phyloP scores from a whole-genome alignment of 2,113 vertebrate species.

The Dromiciops gliroides region DNA sequence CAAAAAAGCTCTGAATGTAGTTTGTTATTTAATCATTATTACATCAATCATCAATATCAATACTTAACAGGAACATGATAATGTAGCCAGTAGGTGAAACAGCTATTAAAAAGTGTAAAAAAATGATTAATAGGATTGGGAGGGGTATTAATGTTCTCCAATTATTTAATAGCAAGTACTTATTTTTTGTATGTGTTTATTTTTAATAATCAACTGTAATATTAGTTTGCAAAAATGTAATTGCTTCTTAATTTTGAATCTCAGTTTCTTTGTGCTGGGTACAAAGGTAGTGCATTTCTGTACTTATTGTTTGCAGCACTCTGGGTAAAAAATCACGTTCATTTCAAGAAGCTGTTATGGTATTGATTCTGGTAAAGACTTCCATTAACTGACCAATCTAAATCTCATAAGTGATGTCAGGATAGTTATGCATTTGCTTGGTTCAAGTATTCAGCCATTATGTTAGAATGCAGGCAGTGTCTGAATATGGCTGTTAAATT shows the following conservation, averaged over 20 bases:
- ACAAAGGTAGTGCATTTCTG: conserved; percentile 87
- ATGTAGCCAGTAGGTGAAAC: conserved; percentile 85
- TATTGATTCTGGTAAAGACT: conserved; percentile 92
- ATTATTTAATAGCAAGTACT: conserved; percentile 85
- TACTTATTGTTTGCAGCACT: conserved; percentile 86
- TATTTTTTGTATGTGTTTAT: conserved; percentile 86
- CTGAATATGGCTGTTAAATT: conserved; percentile 90
- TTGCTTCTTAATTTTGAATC: conserved; percentile 88
- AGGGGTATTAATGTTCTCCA: conserved; percentile 80
- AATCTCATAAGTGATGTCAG: conserved; percentile 92
- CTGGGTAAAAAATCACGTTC: conserved; percentile 87
- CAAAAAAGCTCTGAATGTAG: conserved; percentile 67
- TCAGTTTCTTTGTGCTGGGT: conserved; percentile 83
- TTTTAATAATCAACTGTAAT: conserved; percentile 84
- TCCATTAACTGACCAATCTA: conserved; percentile 93
- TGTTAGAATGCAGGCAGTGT: conserved; percentile 88
- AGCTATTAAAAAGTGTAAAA: conserved; percentile 85
- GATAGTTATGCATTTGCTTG: conserved; percentile 89
- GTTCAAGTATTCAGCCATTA: conserved; percentile 88
- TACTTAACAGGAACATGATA: conserved; percentile 83
- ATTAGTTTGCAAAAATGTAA: conserved; percentile 86
- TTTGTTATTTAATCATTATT: conserved; percentile 82
- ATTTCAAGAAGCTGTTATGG: conserved; percentile 91
- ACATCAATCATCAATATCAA: conserved; percentile 84
- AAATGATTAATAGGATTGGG: conserved; percentile 82